Conservation (phyloP, 1,140 invertebrate species). For the Bombus turneri region DNA sequence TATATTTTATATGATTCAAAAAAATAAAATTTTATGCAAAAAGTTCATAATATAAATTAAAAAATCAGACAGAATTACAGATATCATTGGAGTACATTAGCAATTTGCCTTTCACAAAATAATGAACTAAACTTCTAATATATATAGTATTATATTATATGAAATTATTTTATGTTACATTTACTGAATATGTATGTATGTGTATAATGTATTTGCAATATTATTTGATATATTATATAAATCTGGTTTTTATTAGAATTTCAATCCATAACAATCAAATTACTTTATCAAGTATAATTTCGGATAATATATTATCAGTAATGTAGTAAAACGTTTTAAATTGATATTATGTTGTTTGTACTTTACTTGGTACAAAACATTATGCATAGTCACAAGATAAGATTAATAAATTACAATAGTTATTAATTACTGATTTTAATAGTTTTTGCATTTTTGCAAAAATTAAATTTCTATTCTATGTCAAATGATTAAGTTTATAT, state of each 20-base stretch:
- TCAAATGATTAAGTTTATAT: constrained; percentile 13
- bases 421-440: constrained; percentile 15
- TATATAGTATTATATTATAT: constrained; percentile 19
- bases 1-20: constrained; percentile 41
- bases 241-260: constrained; percentile 28
- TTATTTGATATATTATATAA: constrained; percentile 39
- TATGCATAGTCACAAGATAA: constrained; percentile 9
- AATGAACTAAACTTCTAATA: constrained; percentile 23
- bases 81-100: constrained; percentile 21
- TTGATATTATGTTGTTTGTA: constrained; percentile 35
- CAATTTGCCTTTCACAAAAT: constrained; percentile 14
- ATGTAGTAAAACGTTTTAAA: constrained; percentile 27
- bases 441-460: constrained; percentile 14
- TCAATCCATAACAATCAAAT: constrained; percentile 33
- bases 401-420: constrained; percentile 10
- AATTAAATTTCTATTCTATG: constrained; percentile 16
- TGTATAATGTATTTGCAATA: constrained; percentile 42
- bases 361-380: constrained; percentile 21
- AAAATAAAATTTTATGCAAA: constrained; percentile 49
- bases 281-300: constrained; percentile 13
- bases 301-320: constrained; percentile 4
- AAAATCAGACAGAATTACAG: constrained; percentile 13
- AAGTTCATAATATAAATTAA: constrained; percentile 34
- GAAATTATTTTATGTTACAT: constrained; percentile 31
- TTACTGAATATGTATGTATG: constrained; percentile 41